Evolutionary conservation across 2,888 invertebrate species (phyloP).

Genomic region (Cephalotes varians): DNA sequence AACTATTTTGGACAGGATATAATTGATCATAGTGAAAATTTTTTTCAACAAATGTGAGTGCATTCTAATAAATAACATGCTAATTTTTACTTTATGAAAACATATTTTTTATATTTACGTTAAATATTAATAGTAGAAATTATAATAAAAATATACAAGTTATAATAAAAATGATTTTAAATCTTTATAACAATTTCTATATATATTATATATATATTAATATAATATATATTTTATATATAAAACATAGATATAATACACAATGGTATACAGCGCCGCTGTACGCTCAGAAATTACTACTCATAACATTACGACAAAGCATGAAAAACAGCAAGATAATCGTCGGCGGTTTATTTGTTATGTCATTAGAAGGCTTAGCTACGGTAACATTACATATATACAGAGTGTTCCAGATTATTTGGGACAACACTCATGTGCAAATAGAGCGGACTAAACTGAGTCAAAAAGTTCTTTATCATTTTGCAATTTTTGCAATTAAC

Average conservation of each 20-base stretch:
- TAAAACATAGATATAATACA: constrained; percentile 15
- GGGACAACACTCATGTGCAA: too few species aligned
- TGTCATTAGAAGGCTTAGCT: constrained; percentile 37
- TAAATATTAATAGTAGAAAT: neutral
- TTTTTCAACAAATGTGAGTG: constrained; percentile 40
- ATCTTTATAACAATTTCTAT: neutral
- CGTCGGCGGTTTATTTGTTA: constrained; percentile 16
- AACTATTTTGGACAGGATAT: constrained; percentile 41
- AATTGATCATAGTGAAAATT: constrained; percentile 31
- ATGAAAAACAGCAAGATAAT: constrained; percentile 2
- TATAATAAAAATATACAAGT: too few species aligned
- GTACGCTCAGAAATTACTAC: constrained; percentile 31
- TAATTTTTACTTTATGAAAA: neutral
- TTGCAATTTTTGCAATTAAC: too few species aligned
- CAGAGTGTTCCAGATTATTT: too few species aligned
- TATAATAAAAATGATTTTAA: neutral
- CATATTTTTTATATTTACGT: constrained; percentile 10
- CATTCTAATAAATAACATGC: neutral
- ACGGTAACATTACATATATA: constrained; percentile 35
- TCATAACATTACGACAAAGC: constrained; percentile 28
- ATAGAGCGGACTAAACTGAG: too few species aligned
- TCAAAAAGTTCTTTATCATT: too few species aligned
- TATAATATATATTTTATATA: too few species aligned
- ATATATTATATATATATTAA: too few species aligned
- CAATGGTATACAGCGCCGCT: constrained; percentile 42